Conservation (phyloP, 2,113 vertebrate species). For the Phyllostomus hastatus region DNA sequence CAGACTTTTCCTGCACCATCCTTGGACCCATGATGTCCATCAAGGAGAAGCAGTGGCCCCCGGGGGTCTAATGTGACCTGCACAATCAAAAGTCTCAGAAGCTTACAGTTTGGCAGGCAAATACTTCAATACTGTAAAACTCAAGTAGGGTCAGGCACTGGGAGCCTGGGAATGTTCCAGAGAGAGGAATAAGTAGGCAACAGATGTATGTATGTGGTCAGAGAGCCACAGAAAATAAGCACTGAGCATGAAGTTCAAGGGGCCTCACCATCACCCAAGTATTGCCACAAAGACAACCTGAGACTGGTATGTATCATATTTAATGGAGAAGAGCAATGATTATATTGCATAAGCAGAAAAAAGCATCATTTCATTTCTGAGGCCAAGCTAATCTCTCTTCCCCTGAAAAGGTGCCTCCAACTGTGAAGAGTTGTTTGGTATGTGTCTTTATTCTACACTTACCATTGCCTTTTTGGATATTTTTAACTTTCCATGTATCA, state of each 20-base stretch:
- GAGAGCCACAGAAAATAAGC: background rate
- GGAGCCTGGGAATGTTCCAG: background rate
- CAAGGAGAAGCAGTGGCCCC: background rate
- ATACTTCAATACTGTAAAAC: background rate
- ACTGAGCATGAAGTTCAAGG: background rate
- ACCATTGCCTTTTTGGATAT: background rate
- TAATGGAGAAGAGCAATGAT: background rate
- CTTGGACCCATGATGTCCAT: background rate
- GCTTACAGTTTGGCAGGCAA: background rate
- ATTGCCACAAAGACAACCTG: background rate
- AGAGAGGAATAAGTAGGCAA: background rate
- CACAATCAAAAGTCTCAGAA: background rate
- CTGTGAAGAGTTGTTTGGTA: background rate
- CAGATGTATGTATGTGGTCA: background rate
- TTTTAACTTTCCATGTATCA: background rate
- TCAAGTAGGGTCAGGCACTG: background rate
- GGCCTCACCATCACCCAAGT: background rate
- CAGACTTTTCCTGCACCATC: background rate
- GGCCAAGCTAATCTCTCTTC: background rate
- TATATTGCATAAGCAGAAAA: background rate
- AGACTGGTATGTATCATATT: background rate
- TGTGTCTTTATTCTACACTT: background rate
- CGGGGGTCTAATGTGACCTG: background rate
- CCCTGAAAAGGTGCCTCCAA: background rate
- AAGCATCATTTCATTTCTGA: background rate